Evolutionary conservation across 2,113 vertebrate species (phyloP), one percentile per base, ranked within the genome.

Genomic region (Peromyscus maniculatus): DNA sequence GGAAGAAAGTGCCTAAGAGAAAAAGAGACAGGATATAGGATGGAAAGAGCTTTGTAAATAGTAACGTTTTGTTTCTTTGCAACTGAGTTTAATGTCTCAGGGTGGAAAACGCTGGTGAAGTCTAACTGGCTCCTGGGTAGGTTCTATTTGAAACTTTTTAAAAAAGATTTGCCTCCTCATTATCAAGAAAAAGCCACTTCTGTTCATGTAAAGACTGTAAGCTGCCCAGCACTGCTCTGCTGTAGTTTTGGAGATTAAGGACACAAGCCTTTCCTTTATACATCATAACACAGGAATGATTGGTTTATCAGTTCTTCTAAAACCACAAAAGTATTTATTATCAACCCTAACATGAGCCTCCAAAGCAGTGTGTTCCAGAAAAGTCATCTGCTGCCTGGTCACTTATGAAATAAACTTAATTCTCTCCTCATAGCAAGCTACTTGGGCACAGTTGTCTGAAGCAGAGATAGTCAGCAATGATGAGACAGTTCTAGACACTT

Each of bases 11-110:
- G 19, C 66, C 59, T n/a, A 24, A 86, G 87, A 91, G 39, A 82
- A 80, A 75, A 92, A 69, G 46, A 96, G 95, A 28, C 7, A 3
- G 77, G 59, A 74, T 95, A 71, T 75, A 94, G 91, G 66, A 93
- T 69, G 91, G 93, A 93, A 96, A 91, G 92, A 75, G 39, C 36
- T 92, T 97, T 93, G 89, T 84, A 89, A 96, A 97, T 97, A 96
- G 52, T 91, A 64, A 93, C 64, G 28, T 93, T 82, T 75, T 57
- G 33, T 91, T 87, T 96, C 92, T 96, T n/a, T 93, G 36, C 57
- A 87, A 57, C 55, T 83, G 72, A 93, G 89, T 92, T 92, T 94
- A 67, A 74, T 87, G 28, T 95, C 82, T 92, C 46, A 31, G 75
- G 78, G 57, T 95, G 55, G 88, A 77, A 80, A 72, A 90, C 52